Evolutionary conservation across 1,140 invertebrate genomes (phyloP).

Genomic region (Drosophila sp.): DNA sequence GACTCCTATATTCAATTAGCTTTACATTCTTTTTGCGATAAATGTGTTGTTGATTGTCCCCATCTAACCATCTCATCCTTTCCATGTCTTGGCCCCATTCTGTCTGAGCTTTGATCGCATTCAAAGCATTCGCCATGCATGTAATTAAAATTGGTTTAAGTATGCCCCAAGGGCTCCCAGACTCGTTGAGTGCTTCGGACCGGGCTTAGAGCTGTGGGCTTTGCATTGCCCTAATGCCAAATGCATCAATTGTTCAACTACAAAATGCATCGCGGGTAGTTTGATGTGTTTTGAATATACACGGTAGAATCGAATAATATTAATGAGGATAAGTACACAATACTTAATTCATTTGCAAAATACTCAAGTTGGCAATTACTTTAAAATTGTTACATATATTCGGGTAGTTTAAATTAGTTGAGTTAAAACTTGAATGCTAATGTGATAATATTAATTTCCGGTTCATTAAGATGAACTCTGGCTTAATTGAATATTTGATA

Average conservation of each 20-base stretch:
- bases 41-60: constrained; percentile 59
- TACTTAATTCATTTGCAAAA: no score
- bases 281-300: no score
- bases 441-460: no score
- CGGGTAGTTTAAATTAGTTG: no score
- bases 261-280: constrained; percentile 5
- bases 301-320: no score
- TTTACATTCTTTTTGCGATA: constrained; percentile 52
- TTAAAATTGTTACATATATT: no score
- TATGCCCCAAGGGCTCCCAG: constrained; percentile 36
- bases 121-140: constrained; percentile 65
- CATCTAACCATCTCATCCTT: neutral
- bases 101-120: constrained; percentile 35
- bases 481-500: no score
- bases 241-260: constrained; percentile 36
- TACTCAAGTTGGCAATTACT: no score
- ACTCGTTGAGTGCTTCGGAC: constrained; percentile 10
- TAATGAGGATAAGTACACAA: no score
- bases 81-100: constrained; percentile 3
- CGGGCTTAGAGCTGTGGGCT: constrained; percentile 28
- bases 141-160: constrained; percentile 79
- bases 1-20: constrained; percentile 70
- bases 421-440: no score
- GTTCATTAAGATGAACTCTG: no score
- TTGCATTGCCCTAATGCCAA: constrained; percentile 29